Base-by-base conservation (phyloP, 2,888 invertebrate species). In the Malthinus flaveolus region DNA sequence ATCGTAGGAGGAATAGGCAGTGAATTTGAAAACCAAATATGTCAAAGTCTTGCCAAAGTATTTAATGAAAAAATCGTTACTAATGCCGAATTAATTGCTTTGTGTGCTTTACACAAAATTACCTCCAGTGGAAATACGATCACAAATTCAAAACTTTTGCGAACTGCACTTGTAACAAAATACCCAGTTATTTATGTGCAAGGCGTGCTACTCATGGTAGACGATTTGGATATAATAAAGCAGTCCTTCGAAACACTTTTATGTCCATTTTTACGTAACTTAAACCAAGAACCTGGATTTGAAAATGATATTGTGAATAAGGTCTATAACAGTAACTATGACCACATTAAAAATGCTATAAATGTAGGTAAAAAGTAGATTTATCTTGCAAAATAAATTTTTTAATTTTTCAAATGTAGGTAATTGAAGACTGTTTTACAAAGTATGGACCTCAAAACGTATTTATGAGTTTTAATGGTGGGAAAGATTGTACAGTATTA, bases 401-500 rank as follows among this genome's bases (percentile, higher is more conserved):
- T 7, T 7, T 37, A 7, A 7, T 37, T 13, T 13, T 39, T 39
- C 59, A 59, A 62, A 80, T 80, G 35, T 76, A 91, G 87, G 77
- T 85, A 58, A 80, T 90, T 51, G 79, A 81, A 71, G 75, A 85
- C 72, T 85, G 87, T 60, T 84, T 88, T 67, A 75, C 80, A 44
- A 73, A 81, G 48, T 93, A 86, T 75, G 81, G 85, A n/a, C 75
- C 87, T 12, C 83, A 89, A 52, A 89, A 94, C 77, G 81, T 95
- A 10, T 94, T 95, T 71, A 75, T 99, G 32, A 91, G 95, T 23
- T 99, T 98, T 78, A 99, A 99, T 75, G 99, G 99, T 3, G 99
- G 99, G 1, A 99, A 99, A 81, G 99, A 99, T 80, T 98, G 98
- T 75, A 97, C 97, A 0, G 94, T 90, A 0, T 82, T 98, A 9